These are phyloP conservation scores for Parthenolecanium corni DNA, from an alignment of 2,888 invertebrate genomes.

Conservation along the genomic window DNA sequence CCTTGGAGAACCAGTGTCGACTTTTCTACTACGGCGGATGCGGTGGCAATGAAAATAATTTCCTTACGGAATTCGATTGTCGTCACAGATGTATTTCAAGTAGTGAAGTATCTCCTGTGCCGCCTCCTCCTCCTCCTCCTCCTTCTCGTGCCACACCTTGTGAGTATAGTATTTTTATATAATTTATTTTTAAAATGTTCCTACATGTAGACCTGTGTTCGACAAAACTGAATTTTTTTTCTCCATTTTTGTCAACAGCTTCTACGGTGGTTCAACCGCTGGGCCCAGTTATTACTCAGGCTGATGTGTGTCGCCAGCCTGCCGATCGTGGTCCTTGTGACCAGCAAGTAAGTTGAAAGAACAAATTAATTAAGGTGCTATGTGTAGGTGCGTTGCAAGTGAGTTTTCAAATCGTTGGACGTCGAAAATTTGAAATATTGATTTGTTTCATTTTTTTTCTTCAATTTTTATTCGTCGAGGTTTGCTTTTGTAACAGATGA, in stretches of 20 bases:
- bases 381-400: no score
- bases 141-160: neutral
- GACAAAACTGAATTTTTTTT: neutral
- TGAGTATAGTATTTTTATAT: neutral
- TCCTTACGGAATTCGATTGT: slow-evolving; percentile 55
- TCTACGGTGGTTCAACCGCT: neutral
- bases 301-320: neutral
- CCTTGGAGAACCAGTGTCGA: slow-evolving; percentile 56
- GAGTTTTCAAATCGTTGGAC: no score
- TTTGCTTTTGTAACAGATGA: no score
- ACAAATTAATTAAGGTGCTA: no score
- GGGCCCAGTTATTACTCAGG: neutral
- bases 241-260: no score
- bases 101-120: neutral
- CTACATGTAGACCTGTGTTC: neutral
- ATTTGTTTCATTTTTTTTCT: no score
- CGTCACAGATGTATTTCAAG: slow-evolving; percentile 33
- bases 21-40: slow-evolving; percentile 86
- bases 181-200: neutral
- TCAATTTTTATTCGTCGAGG: no score
- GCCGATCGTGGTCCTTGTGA: neutral
- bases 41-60: slow-evolving; percentile 83
- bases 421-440: no score
- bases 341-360: no score
- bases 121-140: neutral